These are phyloP conservation scores for Temnothorax curvispinosus DNA, from an alignment of 1,140 invertebrate species.

Conservation along the genomic window DNA sequence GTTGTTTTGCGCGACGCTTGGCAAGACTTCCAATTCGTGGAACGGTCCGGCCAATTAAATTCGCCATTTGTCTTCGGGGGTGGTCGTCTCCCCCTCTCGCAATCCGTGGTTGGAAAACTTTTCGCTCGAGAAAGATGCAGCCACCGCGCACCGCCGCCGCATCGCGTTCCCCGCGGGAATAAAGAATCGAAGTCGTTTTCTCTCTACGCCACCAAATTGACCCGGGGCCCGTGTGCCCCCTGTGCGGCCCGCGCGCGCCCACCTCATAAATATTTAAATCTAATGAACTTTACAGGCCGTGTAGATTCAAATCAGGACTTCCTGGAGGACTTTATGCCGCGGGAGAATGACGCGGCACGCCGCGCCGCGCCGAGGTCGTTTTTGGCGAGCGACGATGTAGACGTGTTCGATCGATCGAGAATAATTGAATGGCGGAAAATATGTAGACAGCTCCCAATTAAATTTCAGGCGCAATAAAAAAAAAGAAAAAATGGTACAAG, in stretches of 20 bases:
- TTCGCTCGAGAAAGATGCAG: constrained; percentile 37
- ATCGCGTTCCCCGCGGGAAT: constrained; percentile 60
- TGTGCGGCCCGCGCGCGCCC: constrained; percentile 30
- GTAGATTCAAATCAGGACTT: constrained; percentile 76
- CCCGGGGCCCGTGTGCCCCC: constrained; percentile 55
- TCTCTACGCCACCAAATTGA: constrained; percentile 74
- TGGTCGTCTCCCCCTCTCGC: constrained; percentile 45
- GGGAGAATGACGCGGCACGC: constrained; percentile 3
- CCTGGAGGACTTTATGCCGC: constrained; percentile 39
- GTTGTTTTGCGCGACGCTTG: constrained; percentile 34
- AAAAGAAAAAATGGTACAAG: not conserved
- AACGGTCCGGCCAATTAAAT: constrained; percentile 69
- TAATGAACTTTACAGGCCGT: constrained; percentile 78
- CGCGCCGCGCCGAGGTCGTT: not conserved
- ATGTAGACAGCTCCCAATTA: constrained; percentile 20
- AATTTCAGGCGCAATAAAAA: not conserved
- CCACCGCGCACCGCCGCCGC: not conserved
- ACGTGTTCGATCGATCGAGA: constrained; percentile 20
- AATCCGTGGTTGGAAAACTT: constrained; percentile 64
- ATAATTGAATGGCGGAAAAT: constrained; percentile 44
- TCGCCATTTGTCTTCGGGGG: constrained; percentile 64
- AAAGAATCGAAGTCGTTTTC: constrained; percentile 77
- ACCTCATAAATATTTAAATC: constrained; percentile 81
- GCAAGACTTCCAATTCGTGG: constrained; percentile 47
- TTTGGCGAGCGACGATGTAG: not conserved